phyloP scores from a whole-genome alignment of 2,113 vertebrate species.

The Pollachius pollachius region DNA sequence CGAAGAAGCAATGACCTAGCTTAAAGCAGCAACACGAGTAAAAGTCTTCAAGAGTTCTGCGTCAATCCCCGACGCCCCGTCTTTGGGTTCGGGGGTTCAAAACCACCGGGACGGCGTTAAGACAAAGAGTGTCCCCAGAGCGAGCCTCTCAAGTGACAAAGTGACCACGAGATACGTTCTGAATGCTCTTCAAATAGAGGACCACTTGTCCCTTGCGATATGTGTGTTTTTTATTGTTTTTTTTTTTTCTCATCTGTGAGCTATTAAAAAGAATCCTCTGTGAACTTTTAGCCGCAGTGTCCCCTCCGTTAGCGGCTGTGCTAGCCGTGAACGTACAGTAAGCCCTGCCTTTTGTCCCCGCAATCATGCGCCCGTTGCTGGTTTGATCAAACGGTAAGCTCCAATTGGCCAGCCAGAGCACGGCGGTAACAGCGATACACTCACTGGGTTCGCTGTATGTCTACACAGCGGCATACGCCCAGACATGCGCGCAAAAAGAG shows the following conservation, averaged over 20 bases:
- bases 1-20: no score
- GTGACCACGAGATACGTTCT: no score
- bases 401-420: slow-evolving; percentile 40
- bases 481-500: slow-evolving; percentile 34
- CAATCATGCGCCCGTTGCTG: slow-evolving; percentile 25
- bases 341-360: slow-evolving; percentile 20
- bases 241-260: background rate
- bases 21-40: no score
- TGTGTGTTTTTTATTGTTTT: no score
- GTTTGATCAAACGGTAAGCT: slow-evolving; percentile 41
- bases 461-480: slow-evolving; percentile 26
- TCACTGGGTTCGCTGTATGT: slow-evolving; percentile 33
- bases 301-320: slow-evolving; percentile 4
- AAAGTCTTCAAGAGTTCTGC: no score
- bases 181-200: no score
- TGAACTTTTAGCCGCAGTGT: background rate
- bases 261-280: background rate
- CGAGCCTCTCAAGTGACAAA: no score
- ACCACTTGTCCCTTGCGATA: no score
- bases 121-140: no score
- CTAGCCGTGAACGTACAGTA: background rate
- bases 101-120: no score
- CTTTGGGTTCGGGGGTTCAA: no score
- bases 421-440: background rate
- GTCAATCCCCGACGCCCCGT: no score